phyloP scores from a whole-genome alignment of 2,888 invertebrate genomes.

The Malachius bipustulatus region DNA sequence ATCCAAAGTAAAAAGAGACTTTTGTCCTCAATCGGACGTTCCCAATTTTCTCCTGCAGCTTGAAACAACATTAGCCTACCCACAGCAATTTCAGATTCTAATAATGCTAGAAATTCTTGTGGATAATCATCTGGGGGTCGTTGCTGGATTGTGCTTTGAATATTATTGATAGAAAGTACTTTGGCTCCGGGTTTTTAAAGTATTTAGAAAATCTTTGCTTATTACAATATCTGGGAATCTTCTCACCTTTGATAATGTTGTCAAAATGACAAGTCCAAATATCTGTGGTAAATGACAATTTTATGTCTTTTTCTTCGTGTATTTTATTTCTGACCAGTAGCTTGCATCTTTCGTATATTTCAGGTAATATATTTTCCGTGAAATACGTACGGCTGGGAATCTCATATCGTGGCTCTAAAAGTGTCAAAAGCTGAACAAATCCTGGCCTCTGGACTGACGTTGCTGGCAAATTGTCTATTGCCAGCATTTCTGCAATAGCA shows the following conservation, averaged over 20 bases:
- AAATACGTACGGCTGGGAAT: too few relatives aligned
- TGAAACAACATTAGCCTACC: neutral
- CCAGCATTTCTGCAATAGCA: too few relatives aligned
- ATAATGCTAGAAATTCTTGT: neutral
- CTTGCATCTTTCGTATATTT: too few relatives aligned
- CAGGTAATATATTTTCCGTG: too few relatives aligned
- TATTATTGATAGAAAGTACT: neutral
- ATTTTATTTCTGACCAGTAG: too few relatives aligned
- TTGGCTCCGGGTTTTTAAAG: constrained; percentile 5
- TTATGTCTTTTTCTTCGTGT: too few relatives aligned
- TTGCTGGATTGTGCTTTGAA: neutral
- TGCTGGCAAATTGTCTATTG: too few relatives aligned
- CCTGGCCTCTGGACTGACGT: too few relatives aligned
- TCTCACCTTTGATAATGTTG: constrained; percentile 18
- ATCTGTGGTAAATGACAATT: too few relatives aligned
- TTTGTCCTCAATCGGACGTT: constrained; percentile 9
- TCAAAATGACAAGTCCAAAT: too few relatives aligned
- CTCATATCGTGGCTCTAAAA: too few relatives aligned
- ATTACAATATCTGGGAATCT: constrained; percentile 2
- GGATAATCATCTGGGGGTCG: neutral
- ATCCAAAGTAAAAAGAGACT: neutral
- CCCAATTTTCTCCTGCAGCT: neutral
- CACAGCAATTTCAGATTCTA: constrained; percentile 1
- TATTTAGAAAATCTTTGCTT: constrained; percentile 6
- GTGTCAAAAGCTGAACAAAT: too few relatives aligned